These are phyloP conservation scores for Tonatia bakeri DNA, from an alignment of 2,113 vertebrate species.

Conservation along the genomic window DNA sequence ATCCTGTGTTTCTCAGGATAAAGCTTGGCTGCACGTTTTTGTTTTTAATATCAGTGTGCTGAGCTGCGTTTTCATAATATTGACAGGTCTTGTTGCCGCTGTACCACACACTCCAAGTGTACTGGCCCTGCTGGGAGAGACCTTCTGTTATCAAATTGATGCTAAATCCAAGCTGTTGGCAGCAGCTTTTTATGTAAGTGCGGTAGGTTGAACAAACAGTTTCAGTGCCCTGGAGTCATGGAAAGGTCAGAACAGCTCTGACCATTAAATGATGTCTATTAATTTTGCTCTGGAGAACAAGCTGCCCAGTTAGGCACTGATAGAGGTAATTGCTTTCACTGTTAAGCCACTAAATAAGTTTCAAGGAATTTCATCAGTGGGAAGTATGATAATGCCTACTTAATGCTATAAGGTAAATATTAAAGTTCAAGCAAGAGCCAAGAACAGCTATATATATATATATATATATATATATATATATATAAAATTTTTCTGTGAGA, in stretches of 20 bases:
- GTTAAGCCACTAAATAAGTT: constrained; percentile 34
- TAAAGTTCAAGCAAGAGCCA: background rate
- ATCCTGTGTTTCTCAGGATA: background rate
- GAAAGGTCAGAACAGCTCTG: constrained; percentile 58
- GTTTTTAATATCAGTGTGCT: constrained; percentile 20
- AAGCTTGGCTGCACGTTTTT: background rate
- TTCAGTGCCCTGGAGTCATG: constrained; percentile 31
- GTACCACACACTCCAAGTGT: background rate
- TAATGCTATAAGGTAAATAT: constrained; percentile 14
- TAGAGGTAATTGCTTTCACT: constrained; percentile 52
- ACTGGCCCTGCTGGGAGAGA: constrained; percentile 38
- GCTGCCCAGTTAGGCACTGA: constrained; percentile 12
- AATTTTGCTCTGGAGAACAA: constrained; percentile 51
- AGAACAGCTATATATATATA: too few species aligned
- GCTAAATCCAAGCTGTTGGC: constrained; percentile 55
- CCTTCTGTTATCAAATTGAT: constrained; percentile 64
- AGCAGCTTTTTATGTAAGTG: constrained; percentile 54
- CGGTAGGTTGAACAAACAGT: constrained; percentile 50
- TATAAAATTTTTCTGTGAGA: background rate
- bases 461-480: too few species aligned
- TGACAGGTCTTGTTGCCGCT: background rate
- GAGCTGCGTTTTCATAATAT: constrained; percentile 55
- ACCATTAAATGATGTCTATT: constrained; percentile 61
- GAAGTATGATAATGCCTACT: constrained; percentile 21
- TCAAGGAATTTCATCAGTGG: constrained; percentile 29